Conservation (phyloP, 1,140 invertebrate genomes). For the Ceratoteleas bidentatus region DNA sequence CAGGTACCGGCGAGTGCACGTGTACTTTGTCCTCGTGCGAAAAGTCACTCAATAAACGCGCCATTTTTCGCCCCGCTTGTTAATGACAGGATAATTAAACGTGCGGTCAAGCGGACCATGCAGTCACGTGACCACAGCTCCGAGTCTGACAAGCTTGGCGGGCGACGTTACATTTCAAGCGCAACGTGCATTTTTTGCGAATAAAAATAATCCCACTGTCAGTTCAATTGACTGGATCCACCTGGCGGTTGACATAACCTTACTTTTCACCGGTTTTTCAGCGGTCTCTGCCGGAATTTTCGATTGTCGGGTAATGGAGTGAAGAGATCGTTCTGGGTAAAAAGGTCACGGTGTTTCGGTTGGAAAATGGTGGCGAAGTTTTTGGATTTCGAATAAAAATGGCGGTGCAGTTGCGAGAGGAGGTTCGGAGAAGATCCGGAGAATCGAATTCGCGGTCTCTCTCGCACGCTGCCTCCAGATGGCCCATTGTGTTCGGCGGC, state of each 20-base stretch:
- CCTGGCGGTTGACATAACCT: no score
- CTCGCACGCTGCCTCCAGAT: constrained; percentile 64
- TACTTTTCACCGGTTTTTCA: no score
- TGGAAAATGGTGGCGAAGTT: no score
- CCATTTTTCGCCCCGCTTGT: constrained; percentile 27
- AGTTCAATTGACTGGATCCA: no score
- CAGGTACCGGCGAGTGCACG: no score
- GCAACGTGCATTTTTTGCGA: not conserved
- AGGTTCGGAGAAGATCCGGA: constrained; percentile 55
- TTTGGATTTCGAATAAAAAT: no score
- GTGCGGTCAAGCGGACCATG: constrained; percentile 43
- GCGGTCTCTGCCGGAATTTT: no score
- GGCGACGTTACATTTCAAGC: constrained; percentile 23
- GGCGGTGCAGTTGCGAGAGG: no score
- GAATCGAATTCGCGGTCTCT: constrained; percentile 70
- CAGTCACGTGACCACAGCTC: constrained; percentile 30
- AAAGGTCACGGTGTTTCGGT: no score
- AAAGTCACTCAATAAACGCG: constrained; percentile 27
- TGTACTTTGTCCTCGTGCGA: not conserved
- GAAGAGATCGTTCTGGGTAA: no score
- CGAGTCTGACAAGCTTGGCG: constrained; percentile 32
- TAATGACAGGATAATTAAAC: constrained; percentile 52
- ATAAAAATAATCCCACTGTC: no score
- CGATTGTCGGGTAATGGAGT: no score
- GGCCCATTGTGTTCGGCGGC: constrained; percentile 78